phyloP scores from a whole-genome alignment of 2,797 vertebrate genomes.

The Tokudaia tokunoshimensis region DNA sequence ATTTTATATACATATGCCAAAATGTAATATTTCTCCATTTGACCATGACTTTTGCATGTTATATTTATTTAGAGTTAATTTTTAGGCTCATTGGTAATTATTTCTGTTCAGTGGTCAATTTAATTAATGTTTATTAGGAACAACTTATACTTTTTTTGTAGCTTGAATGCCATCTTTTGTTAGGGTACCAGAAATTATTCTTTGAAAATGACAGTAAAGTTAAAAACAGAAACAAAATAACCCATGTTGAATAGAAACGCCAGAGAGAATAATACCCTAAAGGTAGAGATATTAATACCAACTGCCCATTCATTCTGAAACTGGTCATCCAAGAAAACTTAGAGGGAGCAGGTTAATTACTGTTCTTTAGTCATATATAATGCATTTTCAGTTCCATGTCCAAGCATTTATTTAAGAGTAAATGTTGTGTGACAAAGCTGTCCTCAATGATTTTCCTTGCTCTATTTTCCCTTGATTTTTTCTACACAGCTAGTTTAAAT shows the following conservation, averaged over 20 bases:
- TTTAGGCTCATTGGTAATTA: constrained; percentile 26
- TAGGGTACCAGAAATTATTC: constrained; percentile 71
- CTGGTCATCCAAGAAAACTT: constrained; percentile 85
- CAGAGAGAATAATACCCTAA: constrained; percentile 85
- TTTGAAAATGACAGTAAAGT: constrained; percentile 45
- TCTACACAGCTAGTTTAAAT: constrained; percentile 63
- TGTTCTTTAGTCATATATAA: constrained; percentile 85
- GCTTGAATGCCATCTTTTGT: constrained; percentile 59
- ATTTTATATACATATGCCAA: not conserved
- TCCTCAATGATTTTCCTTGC: constrained; percentile 84
- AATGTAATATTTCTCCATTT: not conserved
- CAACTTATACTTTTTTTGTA: constrained; percentile 60
- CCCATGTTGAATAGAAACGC: constrained; percentile 76
- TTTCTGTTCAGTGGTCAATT: constrained; percentile 61
- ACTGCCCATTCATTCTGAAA: constrained; percentile 87
- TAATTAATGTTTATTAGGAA: constrained; percentile 51
- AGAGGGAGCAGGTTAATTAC: constrained; percentile 88
- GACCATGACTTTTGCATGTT: not conserved
- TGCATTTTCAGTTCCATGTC: constrained; percentile 85
- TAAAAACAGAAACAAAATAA: constrained; percentile 41
- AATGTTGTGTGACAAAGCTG: constrained; percentile 84
- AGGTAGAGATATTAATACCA: constrained; percentile 85
- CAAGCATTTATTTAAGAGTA: constrained; percentile 86
- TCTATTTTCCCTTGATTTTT: constrained; percentile 71
- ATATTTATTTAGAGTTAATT: constrained; percentile 49